phyloP scores from a whole-genome alignment of 2,888 invertebrate species.

The Aphrophora alni region DNA sequence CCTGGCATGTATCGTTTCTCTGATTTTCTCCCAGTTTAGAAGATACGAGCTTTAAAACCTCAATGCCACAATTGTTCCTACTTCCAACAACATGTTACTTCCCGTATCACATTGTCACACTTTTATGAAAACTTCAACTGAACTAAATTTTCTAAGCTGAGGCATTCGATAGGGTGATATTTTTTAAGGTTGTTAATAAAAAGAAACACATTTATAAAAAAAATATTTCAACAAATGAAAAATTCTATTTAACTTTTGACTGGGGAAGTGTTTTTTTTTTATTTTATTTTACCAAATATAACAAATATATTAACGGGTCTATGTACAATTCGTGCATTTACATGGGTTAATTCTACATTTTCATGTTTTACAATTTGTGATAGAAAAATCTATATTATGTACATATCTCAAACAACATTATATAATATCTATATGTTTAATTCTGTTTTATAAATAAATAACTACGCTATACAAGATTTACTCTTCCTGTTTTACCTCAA shows the following conservation, averaged over 20 bases:
- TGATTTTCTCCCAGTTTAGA: no score
- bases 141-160: no score
- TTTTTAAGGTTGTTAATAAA: no score
- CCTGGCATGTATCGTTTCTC: no score
- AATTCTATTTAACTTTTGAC: background rate
- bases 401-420: background rate
- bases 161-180: no score
- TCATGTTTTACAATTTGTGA: background rate
- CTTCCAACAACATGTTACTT: no score
- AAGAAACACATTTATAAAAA: no score
- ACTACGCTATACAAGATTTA: background rate
- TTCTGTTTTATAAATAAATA: background rate
- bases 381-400: background rate
- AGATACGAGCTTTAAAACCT: no score
- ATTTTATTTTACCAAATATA: slow-evolving; percentile 41
- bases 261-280: slow-evolving; percentile 25
- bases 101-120: no score
- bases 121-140: no score
- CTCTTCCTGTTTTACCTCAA: background rate
- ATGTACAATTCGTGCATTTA: slow-evolving; percentile 25
- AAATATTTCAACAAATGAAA: no score
- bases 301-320: slow-evolving; percentile 38
- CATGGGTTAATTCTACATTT: background rate
- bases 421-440: background rate
- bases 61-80: no score